phyloP scores from a whole-genome alignment of 2,888 invertebrate species.

The Balanococcus diminutus region DNA sequence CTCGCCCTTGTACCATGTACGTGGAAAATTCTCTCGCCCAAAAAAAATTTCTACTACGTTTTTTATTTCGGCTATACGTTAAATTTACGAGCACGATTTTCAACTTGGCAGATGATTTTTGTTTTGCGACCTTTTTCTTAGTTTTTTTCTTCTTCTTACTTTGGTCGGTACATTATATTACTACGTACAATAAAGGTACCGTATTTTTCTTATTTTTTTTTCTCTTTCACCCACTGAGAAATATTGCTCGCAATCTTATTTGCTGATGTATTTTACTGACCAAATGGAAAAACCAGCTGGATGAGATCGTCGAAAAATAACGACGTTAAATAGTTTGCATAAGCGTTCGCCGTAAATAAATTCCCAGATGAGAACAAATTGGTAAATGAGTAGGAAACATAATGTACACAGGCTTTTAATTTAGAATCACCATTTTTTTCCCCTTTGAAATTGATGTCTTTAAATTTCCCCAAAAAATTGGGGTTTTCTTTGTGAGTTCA shows the following conservation, averaged over 20 bases:
- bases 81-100: background rate
- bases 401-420: background rate
- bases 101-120: slow-evolving; percentile 11
- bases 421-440: background rate
- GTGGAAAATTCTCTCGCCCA: background rate
- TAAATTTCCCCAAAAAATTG: background rate
- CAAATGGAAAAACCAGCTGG: background rate
- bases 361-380: background rate
- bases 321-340: background rate
- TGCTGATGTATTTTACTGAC: background rate
- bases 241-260: background rate
- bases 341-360: background rate
- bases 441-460: background rate
- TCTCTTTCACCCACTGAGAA: background rate
- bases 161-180: background rate
- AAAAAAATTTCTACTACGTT: background rate
- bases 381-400: background rate
- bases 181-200: background rate
- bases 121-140: background rate
- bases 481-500: no score
- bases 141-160: background rate
- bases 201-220: background rate
- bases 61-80: background rate
- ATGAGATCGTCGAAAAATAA: background rate
- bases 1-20: background rate